phyloP scores from a whole-genome alignment of 2,888 invertebrate genomes.

The Choreutis nemorana region DNA sequence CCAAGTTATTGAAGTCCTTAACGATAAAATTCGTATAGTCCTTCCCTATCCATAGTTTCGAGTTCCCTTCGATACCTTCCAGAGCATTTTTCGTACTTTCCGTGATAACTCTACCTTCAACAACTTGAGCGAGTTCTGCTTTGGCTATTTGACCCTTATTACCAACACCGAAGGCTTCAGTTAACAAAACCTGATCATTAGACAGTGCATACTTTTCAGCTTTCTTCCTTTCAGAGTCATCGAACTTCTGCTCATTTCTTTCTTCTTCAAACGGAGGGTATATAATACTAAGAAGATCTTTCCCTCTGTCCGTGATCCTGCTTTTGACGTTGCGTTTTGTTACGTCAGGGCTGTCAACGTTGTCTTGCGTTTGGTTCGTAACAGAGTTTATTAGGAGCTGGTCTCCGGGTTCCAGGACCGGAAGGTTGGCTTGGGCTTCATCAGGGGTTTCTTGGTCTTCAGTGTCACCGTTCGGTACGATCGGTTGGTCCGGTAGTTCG shows the following conservation, averaged over 20 bases:
- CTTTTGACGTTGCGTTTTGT: conserved; percentile 47
- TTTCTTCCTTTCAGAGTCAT: conserved; percentile 51
- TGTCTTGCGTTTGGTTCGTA: conserved; percentile 18
- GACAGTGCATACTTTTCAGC: conserved; percentile 55
- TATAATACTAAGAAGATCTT: conserved; percentile 53
- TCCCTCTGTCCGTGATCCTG: conserved; percentile 51
- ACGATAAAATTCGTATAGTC: conserved; percentile 97
- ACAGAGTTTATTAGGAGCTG: conserved; percentile 65
- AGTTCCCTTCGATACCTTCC: conserved; percentile 69
- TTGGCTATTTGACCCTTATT: conserved; percentile 29
- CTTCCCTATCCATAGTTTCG: conserved; percentile 94
- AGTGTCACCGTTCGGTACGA: conserved; percentile 5
- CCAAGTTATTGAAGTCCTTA: conserved; percentile 91
- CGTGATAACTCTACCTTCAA: conserved; percentile 41
- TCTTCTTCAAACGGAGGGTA: conserved; percentile 53
- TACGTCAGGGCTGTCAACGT: conserved; percentile 28
- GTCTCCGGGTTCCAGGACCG: conserved; percentile 71
- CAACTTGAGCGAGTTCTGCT: conserved; percentile 45
- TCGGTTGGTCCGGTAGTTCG: neutral
- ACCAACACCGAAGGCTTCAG: conserved; percentile 29
- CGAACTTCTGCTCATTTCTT: conserved; percentile 44
- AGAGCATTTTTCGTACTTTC: conserved; percentile 36
- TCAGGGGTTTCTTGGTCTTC: conserved; percentile 14
- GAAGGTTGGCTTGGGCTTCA: conserved; percentile 34
- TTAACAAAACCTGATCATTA: conserved; percentile 42